Evolutionary conservation across 2,113 vertebrate genomes (phyloP).

Genomic region (Ellobius talpinus): DNA sequence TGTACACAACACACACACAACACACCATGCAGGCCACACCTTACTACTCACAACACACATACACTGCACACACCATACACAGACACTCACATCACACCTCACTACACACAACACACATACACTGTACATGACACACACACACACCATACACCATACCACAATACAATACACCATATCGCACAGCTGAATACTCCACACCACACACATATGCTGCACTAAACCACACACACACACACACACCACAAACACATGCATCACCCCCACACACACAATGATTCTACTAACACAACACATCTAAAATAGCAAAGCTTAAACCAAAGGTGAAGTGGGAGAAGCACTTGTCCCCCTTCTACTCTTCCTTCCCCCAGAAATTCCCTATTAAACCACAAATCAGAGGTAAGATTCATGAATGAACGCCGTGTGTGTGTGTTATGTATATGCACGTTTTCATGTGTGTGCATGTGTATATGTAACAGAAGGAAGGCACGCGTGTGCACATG

Average conservation of each 20-base stretch:
- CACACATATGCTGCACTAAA: background rate
- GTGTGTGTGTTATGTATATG: background rate
- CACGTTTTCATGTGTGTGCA: background rate
- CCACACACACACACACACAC: background rate
- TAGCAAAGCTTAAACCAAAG: background rate
- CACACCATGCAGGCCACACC: too few relatives aligned
- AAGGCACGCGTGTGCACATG: background rate
- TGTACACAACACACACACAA: background rate
- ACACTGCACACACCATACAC: too few relatives aligned
- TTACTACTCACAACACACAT: too few relatives aligned
- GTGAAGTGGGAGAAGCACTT: background rate
- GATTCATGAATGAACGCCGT: background rate
- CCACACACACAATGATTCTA: background rate
- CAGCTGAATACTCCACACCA: too few relatives aligned
- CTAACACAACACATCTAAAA: fast-evolving
- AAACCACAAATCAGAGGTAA: background rate
- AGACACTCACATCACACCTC: too few relatives aligned
- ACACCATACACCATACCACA: too few relatives aligned
- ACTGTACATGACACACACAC: too few relatives aligned
- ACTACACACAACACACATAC: too few relatives aligned
- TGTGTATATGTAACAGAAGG: background rate
- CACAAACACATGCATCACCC: background rate
- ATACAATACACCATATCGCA: too few relatives aligned
- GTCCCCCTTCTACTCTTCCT: background rate
- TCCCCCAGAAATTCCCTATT: background rate